Base-by-base conservation (phyloP, 1,140 invertebrate genomes). In the Diploscapter pachys region DNA sequence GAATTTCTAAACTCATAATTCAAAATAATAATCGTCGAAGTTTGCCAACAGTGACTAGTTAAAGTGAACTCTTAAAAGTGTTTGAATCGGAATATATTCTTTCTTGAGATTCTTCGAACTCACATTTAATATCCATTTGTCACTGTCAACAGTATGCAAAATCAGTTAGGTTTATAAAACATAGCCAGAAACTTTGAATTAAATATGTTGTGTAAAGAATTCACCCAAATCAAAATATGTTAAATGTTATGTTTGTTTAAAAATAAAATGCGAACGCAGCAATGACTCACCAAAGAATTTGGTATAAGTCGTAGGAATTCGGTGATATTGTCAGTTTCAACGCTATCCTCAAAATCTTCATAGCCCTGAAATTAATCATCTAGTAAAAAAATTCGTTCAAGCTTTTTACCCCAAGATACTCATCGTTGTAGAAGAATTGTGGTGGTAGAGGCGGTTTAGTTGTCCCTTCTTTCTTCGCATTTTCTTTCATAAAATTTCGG, bases 391-490 rank as follows among this genome's bases (percentile, higher is more conserved):
- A 31, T 31, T 59, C 9, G 57, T 31, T 59, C 57, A 59, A 59
- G 57, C n/a, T 48, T 68, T 76, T 74, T 31, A 79, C 78, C 68
- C 78, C 78, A 4, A 79, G 13, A 62, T 78, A 79, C 8, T 79
- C 76, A 4, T 79, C 78, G 11, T 79, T 70, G 64, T 75, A 59
- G 78, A 79, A 79, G 61, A 79, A 78, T 56, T 79, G 78, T 50
- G 78, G 78, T 6, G 78, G 78, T 8, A 79, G 53, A 3, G 72
- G 64, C 13, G 75, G 68, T 9, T 54, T 13, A 69, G 50, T 71
- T 2, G 59, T 13, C 4, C 69, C 71, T 50, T 75, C 62, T n/a
- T 73, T 75, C 5, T 63, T 63, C 3, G 78, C 78, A 52, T 79
- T 64, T 51, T 78, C 77, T 50, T 69, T 64, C 78, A 79, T 79